Evolutionary conservation across 2,113 vertebrate genomes (phyloP), one percentile per base, ranked within the genome.

Genomic region (Elephas maximus): DNA sequence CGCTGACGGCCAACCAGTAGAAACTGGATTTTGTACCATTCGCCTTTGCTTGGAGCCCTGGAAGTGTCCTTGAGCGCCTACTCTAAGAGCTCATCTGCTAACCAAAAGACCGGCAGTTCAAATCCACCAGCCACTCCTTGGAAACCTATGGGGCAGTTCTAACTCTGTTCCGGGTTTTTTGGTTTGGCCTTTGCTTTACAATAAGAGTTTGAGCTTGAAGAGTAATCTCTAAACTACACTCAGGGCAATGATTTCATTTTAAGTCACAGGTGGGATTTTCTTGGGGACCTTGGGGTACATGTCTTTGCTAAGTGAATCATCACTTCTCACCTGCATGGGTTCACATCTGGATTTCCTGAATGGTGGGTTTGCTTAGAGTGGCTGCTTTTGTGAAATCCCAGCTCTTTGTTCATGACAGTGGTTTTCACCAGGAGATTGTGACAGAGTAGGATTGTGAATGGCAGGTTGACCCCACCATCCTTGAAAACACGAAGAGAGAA

Each of bases 391-490:
- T 1, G 14, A 79, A 41, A 14, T 11, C 21, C 41, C 24, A 41
- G 33, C 21, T 7, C 41, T 71, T 41, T 71, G 48, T 60, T 48
- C 10, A 3, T 0, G 62, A 33, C 33, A 10, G 10, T 7, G 37
- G 24, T 63, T 65, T 57, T 67, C 62, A 30, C 2, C 44, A 21
- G 48, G 51, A 82, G 30, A 21, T 18, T 26, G 23, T 12, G 17
- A 10, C 2, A 28, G 62, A 48, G 20, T 28, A 2, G 23, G 48
- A 18, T 24, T 23, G 0, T 9, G 30, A 18, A 1, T 26, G 30
- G 60, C 20, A 33, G 24, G 1, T 33, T 9, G 67, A n/a, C 14
- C 8, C 37, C 1, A 1, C 8, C 1, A 7, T 23, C 11, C 71
- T 23, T 33, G 76, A 6, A 79, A 9, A 60, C 4, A 20, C 0